Base-by-base conservation (phyloP, 1,140 invertebrate genomes). In the Pogonus chalceus region DNA sequence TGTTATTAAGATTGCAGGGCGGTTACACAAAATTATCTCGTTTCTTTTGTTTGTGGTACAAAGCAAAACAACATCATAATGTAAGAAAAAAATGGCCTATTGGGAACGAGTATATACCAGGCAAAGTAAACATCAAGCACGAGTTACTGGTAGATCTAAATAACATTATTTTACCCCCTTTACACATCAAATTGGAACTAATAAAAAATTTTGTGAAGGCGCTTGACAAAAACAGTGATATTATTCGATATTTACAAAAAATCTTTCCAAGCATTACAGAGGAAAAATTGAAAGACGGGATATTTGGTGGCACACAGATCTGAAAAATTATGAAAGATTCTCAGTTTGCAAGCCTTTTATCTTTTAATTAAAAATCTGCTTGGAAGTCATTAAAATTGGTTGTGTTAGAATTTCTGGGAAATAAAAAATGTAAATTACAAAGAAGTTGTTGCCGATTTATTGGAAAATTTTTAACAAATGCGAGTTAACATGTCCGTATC, bases 401-500 rank as follows among this genome's bases (percentile, higher is more conserved):
- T 52, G 46, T 56, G 9, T 26, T 1, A 20, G 58, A 57, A 2
- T 62, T 65, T 51, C 46, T 63, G 4, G 58, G 58, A 7, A 62
- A 62, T 39, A 49, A 51, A 2, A 62, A 62, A 49, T 35, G 20
- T 31, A 26, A 56, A 65, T 35, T 61, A 62, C 46, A 55, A 52
- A 24, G 49, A 22, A n/a, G 53, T 60, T 20, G 49, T 65, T 16
- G 52, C 22, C 31, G 49, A 55, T 18, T 52, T 64, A 39, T 16
- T 61, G 24, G 35, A 52, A 37, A 54, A 52, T 4, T 61, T 57
- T 51, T 56, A 61, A 52, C 50, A 55, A 2, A 31, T 59, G 18
- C 54, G 58, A 10, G 61, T 57, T 39, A 39, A 54, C 20, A 62
- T 65, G 57, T 59, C 52, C 21, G 56, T 57, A 66, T 66, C 48